Base-by-base conservation (phyloP, 2,113 vertebrate species). In the Holacanthus passer region DNA sequence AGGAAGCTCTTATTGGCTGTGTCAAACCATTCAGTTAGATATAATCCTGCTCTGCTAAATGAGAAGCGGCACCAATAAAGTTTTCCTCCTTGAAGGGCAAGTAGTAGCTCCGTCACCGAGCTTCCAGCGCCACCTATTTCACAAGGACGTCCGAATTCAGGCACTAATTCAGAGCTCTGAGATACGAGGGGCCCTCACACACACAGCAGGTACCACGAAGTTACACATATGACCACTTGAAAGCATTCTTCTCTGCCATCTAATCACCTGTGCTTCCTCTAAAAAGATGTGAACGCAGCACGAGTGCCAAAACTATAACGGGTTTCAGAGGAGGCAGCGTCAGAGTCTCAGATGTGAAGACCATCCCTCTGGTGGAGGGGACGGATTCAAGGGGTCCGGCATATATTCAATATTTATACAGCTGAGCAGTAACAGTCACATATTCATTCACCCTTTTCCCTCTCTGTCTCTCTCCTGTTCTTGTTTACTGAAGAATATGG, bases 401-500 rank as follows among this genome's bases (percentile, higher is more conserved):
- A 67, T 71, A 77, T 60, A 52, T 84, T 84, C 48, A 70, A 69
- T 87, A 82, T 91, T 85, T 85, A 86, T 62, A 80, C 80, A 88
- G 50, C 59, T 69, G 22, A 14, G 29, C 32, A 37, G 63, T 70
- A 29, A 81, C 69, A 67, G 69, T 79, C 74, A 66, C 45, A 70
- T 65, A 69, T 77, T 77, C 82, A 58, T 76, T 73, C 83, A 74
- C 43, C 71, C 81, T 41, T 71, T 48, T 73, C 81, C 68, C 41
- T 70, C 31, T 69, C 39, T 47, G 55, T 47, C 32, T 79, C 67
- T 80, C 58, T 67, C 47, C 71, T 62, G 19, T 73, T 74, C 52
- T 58, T 91, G 83, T 92, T 91, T 85, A 89, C 86, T 66, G 77
- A 92, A 87, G 91, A 86, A 84, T 91, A 90, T 89, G 71, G 78